Evolutionary conservation across 2,113 vertebrate species (phyloP).

Genomic region (Clinocottus analis): DNA sequence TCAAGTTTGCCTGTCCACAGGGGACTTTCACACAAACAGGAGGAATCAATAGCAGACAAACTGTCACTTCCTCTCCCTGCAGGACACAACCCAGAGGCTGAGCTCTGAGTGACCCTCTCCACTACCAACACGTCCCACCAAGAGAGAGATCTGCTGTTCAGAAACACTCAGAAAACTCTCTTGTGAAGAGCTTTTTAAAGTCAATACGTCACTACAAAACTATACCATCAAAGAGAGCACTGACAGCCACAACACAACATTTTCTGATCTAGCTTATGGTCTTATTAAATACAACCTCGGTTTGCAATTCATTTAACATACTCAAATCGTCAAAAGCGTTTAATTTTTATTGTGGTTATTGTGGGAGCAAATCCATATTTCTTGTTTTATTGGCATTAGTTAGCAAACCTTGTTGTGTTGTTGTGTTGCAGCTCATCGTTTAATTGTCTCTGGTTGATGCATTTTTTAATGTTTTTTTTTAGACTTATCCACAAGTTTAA

Average conservation of each 20-base stretch:
- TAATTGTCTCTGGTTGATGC: neutral
- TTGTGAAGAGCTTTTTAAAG: neutral
- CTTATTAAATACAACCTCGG: neutral
- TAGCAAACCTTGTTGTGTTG: neutral
- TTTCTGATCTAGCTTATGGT: neutral
- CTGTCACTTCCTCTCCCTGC: conserved; percentile 39
- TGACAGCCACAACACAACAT: neutral
- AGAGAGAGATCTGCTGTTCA: neutral
- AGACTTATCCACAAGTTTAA: neutral
- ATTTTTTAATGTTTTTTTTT: too few species aligned
- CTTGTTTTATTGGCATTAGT: neutral
- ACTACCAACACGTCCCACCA: neutral
- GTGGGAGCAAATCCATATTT: neutral
- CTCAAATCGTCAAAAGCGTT: neutral
- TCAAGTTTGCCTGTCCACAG: conserved; percentile 13
- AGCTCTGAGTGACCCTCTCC: conserved; percentile 21
- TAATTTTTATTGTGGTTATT: neutral
- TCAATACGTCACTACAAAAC: neutral
- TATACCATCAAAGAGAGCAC: neutral
- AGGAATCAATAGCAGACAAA: conserved; percentile 58
- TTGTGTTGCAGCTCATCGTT: neutral
- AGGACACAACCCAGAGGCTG: conserved; percentile 33
- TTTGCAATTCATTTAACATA: neutral
- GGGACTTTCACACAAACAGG: conserved; percentile 43
- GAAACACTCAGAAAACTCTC: neutral